Base-by-base conservation (phyloP, 2,888 invertebrate species). In the Agonopterix heracliana region DNA sequence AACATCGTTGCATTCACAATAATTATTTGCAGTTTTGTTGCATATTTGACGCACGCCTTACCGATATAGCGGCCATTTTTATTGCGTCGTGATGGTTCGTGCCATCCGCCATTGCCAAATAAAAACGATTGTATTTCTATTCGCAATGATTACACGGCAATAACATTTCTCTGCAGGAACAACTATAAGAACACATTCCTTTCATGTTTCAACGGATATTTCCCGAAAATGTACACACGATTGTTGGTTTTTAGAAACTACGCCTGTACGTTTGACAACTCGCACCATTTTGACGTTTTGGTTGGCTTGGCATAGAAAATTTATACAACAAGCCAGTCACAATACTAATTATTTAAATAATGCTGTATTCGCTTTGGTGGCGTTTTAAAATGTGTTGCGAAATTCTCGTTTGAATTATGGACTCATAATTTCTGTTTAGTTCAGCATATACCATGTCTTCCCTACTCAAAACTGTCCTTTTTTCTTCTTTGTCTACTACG, bases 11-110 rank as follows among this genome's bases (percentile, higher is more conserved):
- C 59, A 59, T 60, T 64, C 61, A 62, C 26, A 26, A 26, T 26
- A 26, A 26, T 26, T 64, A 64, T 66, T 66, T 71, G 67, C 67
- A 71, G 52, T 26, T 26, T 26, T 26, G 26, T 72, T 69, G 60
- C 71, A 71, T 76, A 74, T 78, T 26, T 82, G 84, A 84, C 85
- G 85, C 86, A 81, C 85, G 87, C 87, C 87, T 87, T 88, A 88
- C 88, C 88, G 74, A 78, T 73, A 76, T 63, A 84, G 84, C 87
- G 87, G 87, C 88, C 88, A 88, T 88, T 79, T 88, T 88, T 86
- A 87, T 88, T 88, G 85, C 86, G 86, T 85, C 83, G 83, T 78
- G 86, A 83, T 81, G 85, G 81, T 82, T 88, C 86, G 86, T 88
- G 88, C 86, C 87, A 87, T 85, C 88, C 88, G 88, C 88, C 88